Base-by-base conservation (phyloP, 1,140 invertebrate species). In the Lepidurus couesii region DNA sequence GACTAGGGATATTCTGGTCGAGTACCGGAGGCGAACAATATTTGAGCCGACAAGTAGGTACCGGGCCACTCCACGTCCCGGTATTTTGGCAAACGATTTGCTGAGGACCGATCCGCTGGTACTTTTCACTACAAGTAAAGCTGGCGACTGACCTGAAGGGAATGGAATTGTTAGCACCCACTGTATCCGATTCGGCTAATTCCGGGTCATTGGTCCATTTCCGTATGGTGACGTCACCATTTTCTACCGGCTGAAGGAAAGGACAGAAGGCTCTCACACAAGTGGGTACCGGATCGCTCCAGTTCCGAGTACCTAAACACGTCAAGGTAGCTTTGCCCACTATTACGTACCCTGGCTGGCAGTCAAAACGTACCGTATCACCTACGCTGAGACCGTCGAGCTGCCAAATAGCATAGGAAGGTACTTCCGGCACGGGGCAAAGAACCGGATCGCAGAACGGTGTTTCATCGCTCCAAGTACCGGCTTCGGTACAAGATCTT, bases 301-400 rank as follows among this genome's bases (percentile, higher is more conserved):
- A 86, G 6, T 80, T 82, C 77, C 82, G 82, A 78, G 83, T 82
- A 24, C 79, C 80, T 45, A 81, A 80, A 76, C 86, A 87, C 5
- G 75, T 82, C 77, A 82, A 79, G 42, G 75, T 53, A 24, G 73
- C 77, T 4, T 76, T 77, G 21, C 83, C 83, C 7, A 80, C 77
- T 21, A 83, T 42, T 73, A 80, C 81, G 79, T 87, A 88, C 1
- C 88, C 88, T 10, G 84, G 82, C 11, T 83, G 78, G 81, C 89
- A 89, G 65, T 84, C 80, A 80, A 87, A 89, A 34, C 80, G 83
- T n/a, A 87, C 82, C 76, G 84, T 84, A 79, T 85, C 84, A 16
- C 85, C 86, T 80, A 86, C 85, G 42, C 81, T 81, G 80, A 86
- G 86, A 75, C 83, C 83, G 8, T 80, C 80, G 13, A 82, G 82